Percentiles rank a stretch among this genome's conserved stretches.
Conservation (phyloP, 2,113 vertebrate genomes). For the Ciconia maguari region DNA sequence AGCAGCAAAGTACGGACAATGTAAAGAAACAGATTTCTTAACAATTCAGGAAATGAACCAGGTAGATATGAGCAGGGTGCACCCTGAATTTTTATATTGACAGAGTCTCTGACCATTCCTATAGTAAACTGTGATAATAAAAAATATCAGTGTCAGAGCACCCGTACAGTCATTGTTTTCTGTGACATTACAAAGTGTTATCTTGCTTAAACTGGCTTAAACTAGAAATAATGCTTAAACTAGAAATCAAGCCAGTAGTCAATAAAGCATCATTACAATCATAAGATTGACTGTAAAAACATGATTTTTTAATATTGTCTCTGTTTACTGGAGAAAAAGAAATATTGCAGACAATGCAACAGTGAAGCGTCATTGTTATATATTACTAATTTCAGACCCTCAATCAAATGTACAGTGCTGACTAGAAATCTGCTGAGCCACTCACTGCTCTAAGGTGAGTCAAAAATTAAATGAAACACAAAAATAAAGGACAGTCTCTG, state of each 20-base stretch:
- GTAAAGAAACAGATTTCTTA: not conserved
- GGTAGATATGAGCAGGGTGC: rapidly evolving
- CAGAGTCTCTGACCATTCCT: not conserved
- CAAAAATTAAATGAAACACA: not conserved
- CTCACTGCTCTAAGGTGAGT: not conserved
- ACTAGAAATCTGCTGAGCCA: not conserved
- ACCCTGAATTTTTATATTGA: not conserved
- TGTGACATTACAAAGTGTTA: not conserved
- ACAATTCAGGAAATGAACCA: not conserved
- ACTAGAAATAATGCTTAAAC: not conserved
- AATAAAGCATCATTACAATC: not conserved
- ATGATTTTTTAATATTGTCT: not conserved
- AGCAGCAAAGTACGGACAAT: not conserved
- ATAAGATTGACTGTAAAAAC: not conserved
- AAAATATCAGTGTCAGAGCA: not conserved
- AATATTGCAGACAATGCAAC: not conserved
- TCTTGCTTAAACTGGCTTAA: not conserved
- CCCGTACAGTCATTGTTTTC: not conserved
- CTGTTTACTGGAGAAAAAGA: not conserved
- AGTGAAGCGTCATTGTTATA: not conserved
- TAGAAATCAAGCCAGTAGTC: not conserved
- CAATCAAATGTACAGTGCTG: not conserved
- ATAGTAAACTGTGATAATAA: not conserved
- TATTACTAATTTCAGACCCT: not conserved
- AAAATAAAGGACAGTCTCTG: not conserved